Percentiles rank a stretch among this genome's conserved stretches.
Evolutionary conservation across 2,113 vertebrate species (phyloP).

Genomic region (Platysternon megacephalum): DNA sequence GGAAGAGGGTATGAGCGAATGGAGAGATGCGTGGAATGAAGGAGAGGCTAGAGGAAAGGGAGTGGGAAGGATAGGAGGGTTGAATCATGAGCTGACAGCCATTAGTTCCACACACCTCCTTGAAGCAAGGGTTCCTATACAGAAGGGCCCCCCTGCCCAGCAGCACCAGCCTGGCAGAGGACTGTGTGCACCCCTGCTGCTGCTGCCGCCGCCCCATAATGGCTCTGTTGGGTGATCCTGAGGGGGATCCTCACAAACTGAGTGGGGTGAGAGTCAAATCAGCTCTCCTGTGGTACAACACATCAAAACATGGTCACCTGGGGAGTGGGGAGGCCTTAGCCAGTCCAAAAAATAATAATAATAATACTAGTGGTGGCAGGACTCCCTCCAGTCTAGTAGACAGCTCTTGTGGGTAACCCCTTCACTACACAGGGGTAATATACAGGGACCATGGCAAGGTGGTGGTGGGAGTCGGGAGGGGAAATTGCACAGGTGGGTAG

Average conservation of each 20-base stretch:
- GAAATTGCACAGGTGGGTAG: neutral
- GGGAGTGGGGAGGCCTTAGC: neutral
- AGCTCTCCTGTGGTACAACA: neutral
- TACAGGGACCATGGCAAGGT: neutral
- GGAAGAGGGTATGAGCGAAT: neutral
- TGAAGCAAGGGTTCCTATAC: fast-evolving
- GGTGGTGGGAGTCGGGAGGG: neutral
- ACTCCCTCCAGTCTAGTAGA: neutral
- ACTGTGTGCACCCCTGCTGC: neutral
- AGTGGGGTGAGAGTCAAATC: neutral
- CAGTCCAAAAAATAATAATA: no score
- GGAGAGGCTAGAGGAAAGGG: neutral
- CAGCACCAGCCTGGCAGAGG: neutral
- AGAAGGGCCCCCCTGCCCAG: neutral
- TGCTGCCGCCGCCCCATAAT: neutral
- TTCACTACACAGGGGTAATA: neutral
- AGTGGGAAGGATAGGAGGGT: neutral
- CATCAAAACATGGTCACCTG: neutral
- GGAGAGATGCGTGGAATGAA: neutral
- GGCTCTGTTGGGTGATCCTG: neutral
- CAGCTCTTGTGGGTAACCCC: neutral
- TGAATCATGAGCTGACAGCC: neutral
- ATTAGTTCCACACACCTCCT: neutral
- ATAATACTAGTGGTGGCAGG: no score
- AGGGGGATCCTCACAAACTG: neutral